Evolutionary conservation across 2,888 invertebrate genomes (phyloP).

Genomic region (Arrhopalites spinosus): DNA sequence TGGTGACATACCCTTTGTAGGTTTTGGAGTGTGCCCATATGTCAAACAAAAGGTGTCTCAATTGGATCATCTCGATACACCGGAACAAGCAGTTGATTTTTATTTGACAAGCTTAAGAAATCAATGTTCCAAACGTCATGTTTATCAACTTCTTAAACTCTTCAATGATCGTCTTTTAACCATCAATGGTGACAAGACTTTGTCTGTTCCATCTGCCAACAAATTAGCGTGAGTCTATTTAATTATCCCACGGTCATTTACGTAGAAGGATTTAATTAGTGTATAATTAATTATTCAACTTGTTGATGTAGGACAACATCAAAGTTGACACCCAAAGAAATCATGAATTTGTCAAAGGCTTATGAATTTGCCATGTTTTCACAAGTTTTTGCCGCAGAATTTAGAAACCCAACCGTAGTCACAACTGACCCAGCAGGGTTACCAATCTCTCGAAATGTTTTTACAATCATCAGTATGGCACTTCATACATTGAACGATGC

Average conservation of each 20-base stretch:
- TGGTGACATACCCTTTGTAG: not conserved
- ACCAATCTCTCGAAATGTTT: constrained; percentile 11
- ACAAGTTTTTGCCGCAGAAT: constrained; percentile 4
- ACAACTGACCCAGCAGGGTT: not conserved
- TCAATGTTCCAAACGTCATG: not conserved
- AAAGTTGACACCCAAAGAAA: not conserved
- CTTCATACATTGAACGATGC: not conserved
- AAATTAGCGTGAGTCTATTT: not conserved
- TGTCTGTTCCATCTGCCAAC: not conserved
- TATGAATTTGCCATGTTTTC: constrained; percentile 19
- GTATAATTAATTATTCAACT: not conserved
- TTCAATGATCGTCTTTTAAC: not conserved
- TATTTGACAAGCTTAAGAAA: not conserved
- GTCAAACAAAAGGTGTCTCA: not conserved
- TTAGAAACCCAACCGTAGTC: not conserved
- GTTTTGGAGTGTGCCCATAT: not conserved
- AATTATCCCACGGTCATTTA: not conserved
- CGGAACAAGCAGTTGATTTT: not conserved
- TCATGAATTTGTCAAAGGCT: not conserved
- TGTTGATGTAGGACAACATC: constrained; percentile 5
- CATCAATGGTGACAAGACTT: not conserved
- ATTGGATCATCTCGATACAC: not conserved
- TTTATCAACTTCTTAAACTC: not conserved
- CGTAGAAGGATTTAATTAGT: no score
- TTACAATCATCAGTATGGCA: constrained; percentile 10